Base-by-base conservation (phyloP, 2,113 vertebrate genomes). In the Callaeas wilsoni region DNA sequence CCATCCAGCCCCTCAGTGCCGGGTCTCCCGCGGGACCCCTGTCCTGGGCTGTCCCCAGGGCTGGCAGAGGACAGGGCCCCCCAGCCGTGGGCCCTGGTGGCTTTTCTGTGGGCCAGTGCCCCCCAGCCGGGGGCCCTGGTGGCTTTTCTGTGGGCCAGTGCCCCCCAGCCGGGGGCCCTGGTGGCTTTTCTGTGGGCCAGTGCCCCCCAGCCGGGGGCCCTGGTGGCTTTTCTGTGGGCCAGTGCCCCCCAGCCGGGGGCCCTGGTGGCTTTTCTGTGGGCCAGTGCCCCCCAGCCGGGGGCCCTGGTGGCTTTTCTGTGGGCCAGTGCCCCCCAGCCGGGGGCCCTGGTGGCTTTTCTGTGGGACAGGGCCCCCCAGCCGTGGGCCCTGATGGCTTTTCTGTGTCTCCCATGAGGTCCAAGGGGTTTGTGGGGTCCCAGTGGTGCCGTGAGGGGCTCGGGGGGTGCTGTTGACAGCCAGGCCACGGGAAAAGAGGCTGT, bases 321-420 rank as follows among this genome's bases (percentile, higher is more conserved):
- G 11, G 10, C 23, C 33, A 60, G 25, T 11, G 12, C 29, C 60
- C 26, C 35, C 37, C n/a, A 47, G 44, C 22, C 0, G 1, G 8
- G 84, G 44, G 27, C 26, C 26, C 25, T 4, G 6, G 42, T 3
- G n/a, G 8, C 37, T 5, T 0, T 46, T 21, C 17, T 4, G 0
- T 4, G 30, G 11, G 10, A n/a, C 33, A 60, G 25, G 16, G 12
- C 29, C 60, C 26, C 35, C 37, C n/a, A 47, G 44, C 22, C 0
- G 1, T 10, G 84, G 44, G 27, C 26, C 26, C 25, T 4, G 6
- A 37, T 3, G n/a, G 8, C 37, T 5, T 0, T 46, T 21, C 17
- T 4, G 0, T 4, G 30, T 18, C 23, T 25, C 27, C 55, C 1
- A 1, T 0, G 19, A 52, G 18, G 6, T 23, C 42, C 0, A 2